Evolutionary conservation across 2,797 vertebrate species (phyloP).

Genomic region (Adelosebastes latens): DNA sequence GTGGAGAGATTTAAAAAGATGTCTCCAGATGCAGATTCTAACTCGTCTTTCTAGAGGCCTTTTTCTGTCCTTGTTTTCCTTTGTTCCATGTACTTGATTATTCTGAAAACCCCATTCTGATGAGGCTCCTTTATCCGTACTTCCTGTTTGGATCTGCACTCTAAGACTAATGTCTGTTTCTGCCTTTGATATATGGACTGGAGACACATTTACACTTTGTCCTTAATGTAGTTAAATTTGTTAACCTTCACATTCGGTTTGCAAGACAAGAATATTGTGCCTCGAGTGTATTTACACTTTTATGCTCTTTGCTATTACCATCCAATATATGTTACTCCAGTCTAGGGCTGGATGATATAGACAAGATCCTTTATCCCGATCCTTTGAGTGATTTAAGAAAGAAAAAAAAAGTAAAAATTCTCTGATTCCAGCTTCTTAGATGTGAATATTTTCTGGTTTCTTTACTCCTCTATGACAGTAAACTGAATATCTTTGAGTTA

Average conservation of each 20-base stretch:
- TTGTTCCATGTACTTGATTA: background rate
- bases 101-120: background rate
- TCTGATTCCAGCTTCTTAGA: too few relatives aligned
- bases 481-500: too few relatives aligned
- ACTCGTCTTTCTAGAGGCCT: background rate
- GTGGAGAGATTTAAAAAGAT: background rate
- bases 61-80: background rate
- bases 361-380: too few relatives aligned
- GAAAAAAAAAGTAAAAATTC: too few relatives aligned
- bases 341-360: too few relatives aligned
- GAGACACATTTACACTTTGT: background rate
- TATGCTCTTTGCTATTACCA: background rate
- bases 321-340: too few relatives aligned
- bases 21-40: background rate
- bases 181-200: background rate
- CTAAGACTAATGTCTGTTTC: background rate
- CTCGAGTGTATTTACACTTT: background rate
- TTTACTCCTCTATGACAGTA: too few relatives aligned
- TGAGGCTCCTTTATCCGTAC: background rate
- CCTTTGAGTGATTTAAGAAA: too few relatives aligned
- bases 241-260: background rate
- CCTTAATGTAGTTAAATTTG: background rate
- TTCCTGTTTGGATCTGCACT: background rate
- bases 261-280: background rate
- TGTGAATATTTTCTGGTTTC: too few relatives aligned